phyloP scores from a whole-genome alignment of 2,797 vertebrate genomes.

The Melanitta fusca region DNA sequence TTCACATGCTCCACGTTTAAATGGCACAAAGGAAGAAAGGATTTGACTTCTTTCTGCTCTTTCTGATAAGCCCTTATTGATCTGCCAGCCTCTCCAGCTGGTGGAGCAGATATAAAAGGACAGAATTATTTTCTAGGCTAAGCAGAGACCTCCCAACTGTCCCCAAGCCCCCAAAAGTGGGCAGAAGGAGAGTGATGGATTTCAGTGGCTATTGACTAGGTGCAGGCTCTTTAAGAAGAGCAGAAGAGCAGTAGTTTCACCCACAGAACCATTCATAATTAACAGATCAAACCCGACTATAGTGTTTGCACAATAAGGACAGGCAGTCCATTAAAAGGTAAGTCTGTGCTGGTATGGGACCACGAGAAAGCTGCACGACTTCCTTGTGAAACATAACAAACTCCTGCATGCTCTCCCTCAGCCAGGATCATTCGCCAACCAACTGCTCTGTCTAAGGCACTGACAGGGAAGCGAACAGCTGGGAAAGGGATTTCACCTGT shows the following conservation, averaged over 20 bases:
- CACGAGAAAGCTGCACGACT: background rate
- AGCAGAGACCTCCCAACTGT: constrained; percentile 19
- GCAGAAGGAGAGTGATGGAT: background rate
- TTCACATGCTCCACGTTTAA: background rate
- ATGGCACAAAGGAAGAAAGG: background rate
- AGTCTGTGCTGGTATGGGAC: background rate
- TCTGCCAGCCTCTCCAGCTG: background rate
- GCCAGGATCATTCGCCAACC: background rate
- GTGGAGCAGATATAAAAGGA: background rate
- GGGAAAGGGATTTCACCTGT: background rate
- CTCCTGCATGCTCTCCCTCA: background rate
- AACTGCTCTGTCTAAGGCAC: background rate
- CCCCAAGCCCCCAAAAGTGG: background rate
- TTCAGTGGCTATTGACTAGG: background rate
- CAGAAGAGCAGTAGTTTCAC: background rate
- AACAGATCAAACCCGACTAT: background rate
- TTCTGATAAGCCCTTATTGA: background rate
- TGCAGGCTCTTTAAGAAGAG: background rate
- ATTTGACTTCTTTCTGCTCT: background rate
- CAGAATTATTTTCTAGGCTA: background rate
- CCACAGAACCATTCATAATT: background rate
- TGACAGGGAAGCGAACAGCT: background rate
- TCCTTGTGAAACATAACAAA: background rate
- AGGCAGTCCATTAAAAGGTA: background rate
- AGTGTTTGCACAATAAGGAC: background rate